A percentile compares a stretch with the other conserved stretches of the same genome.
phyloP scores from a whole-genome alignment of 2,888 invertebrate species.

The Conomelus anceps region DNA sequence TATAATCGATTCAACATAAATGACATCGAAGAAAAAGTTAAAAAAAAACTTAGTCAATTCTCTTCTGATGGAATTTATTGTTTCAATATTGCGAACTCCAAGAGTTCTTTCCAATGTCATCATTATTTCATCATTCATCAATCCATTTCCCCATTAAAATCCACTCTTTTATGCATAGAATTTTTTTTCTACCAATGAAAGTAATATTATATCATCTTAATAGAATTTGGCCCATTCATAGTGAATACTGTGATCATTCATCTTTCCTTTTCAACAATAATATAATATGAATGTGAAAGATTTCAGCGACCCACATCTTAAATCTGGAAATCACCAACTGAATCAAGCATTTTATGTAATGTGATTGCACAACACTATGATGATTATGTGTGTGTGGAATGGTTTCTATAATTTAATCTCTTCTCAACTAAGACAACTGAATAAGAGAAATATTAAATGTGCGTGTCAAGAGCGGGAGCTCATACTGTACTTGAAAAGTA shows the following conservation, averaged over 20 bases:
- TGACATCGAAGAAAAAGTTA: too few relatives aligned
- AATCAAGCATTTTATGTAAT: background rate
- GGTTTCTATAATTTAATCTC: background rate
- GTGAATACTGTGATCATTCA: background rate
- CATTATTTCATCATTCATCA: too few relatives aligned
- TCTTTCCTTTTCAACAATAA: background rate
- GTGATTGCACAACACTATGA: background rate
- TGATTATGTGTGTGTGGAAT: background rate
- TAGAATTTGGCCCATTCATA: background rate
- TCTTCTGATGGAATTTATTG: too few relatives aligned
- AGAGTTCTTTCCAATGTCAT: too few relatives aligned
- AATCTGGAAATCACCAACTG: background rate
- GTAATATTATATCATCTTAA: background rate
- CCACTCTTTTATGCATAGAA: too few relatives aligned
- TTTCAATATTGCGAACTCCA: too few relatives aligned
- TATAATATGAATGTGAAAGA: background rate
- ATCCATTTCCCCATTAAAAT: too few relatives aligned
- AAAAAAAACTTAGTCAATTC: too few relatives aligned
- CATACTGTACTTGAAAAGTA: background rate
- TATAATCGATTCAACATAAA: too few relatives aligned
- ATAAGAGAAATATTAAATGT: background rate
- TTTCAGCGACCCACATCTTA: background rate
- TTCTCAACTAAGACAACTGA: background rate
- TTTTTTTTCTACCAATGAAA: too few relatives aligned
- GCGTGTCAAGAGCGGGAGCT: background rate